Evolutionary conservation across 2,113 vertebrate species (phyloP), one percentile per base, ranked within the genome.

Genomic region (Amblyornis subalaris): DNA sequence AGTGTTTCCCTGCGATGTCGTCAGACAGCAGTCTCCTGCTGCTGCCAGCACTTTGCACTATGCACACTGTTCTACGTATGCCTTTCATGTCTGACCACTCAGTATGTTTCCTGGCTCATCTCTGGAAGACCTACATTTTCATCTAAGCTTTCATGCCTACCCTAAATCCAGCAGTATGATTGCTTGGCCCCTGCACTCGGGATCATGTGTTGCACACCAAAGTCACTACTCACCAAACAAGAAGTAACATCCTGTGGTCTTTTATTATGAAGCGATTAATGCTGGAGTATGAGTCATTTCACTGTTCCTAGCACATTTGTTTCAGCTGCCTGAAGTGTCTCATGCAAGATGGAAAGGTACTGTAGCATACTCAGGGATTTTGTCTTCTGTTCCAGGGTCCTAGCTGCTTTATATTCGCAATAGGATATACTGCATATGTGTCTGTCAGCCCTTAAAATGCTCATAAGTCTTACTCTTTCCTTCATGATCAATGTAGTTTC

Each of bases 281-380:
- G 25, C 50, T 90, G 61, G 48, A 92, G 48, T 40, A 42, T 92
- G 96, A 95, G 53, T 90, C 73, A 82, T 89, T 94, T 81, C 35
- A 42, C 57, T 50, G 73, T 38, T 87, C 67, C 69, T 90, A 85
- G 77, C 48, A 89, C 48, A 69, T 81, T 92, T 75, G 26, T 78
- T 83, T 94, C 84, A 90, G 45, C 87, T 94, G 73, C 69, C 61
- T 92, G 53, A 58, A 69, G 36, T 65, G n/a, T 78, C 51, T 89
- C 70, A 67, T 33, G 51, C 84, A 31, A 36, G 23, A 55, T 77
- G 73, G 86, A 92, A 92, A 86, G 85, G 80, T 87, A 84, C 29
- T 81, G 73, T 85, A 69, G 47, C 20, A 57, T 36, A 40, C 16
- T 73, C 45, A 16, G 44, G 57, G 77, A 92, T 71, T 96, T 75